Base-by-base conservation (phyloP, 1,140 invertebrate genomes). In the Schlechtendalia chinensis region DNA sequence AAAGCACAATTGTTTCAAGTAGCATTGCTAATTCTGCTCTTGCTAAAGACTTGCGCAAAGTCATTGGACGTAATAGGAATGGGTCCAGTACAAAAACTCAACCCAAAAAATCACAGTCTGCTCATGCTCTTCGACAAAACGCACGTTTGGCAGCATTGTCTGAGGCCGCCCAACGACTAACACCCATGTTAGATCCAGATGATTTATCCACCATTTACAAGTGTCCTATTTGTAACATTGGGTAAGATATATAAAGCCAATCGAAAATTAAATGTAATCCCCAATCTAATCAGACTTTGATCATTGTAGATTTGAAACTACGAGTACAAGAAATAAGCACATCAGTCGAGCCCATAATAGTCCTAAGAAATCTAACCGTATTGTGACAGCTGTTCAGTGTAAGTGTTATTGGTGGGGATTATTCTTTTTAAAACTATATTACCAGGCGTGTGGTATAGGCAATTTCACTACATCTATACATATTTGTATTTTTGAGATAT, bases 251-350 rank as follows among this genome's bases (percentile, higher is more conserved):
- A 50, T 5, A 54, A n/a, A 71, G 1, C 0, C 27, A 14, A 32
- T 29, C 19, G 50, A 12, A 50, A 24, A 69, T 10, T 72, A n/a
- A n/a, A 1, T 53, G 19, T 16, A 22, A 19, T 29, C 14, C 1
- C 8, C 14, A 53, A 39, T 53, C 19, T 71, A 19, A 53, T 53
- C 27, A 24, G 6, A 29, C 19, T 59, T 27, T 24, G 4, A 27
- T 50, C 12, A 27, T 63, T 6, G 61, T 12, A 79, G 75, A 6
- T 79, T 79, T 29, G 75, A 79, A 50, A 79, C 75, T 17, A 79
- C 75, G 4, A 79, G 75, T 29, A 79, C 75, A 5, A 79, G 75
- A 79, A 79, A 79, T 61, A 79, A 79, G 45, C 75, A 79, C 39
- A 79, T 79, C 3, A 79, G 75, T 50, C 75, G 75, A 79, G 75